These are phyloP conservation scores for Ectropis crepuscularia DNA, from an alignment of 2,888 invertebrate genomes.

Conservation along the genomic window DNA sequence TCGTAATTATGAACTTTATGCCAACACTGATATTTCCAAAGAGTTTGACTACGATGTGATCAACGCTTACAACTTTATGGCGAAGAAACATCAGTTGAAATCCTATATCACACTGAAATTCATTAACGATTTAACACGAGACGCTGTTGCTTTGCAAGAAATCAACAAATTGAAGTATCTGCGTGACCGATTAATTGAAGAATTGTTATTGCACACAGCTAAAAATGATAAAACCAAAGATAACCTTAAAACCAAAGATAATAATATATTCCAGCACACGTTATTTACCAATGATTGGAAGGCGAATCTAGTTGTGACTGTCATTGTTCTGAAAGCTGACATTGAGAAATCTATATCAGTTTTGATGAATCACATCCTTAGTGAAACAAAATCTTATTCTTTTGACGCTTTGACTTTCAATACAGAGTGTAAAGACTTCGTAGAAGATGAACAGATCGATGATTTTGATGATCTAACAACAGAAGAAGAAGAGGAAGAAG, in stretches of 20 bases:
- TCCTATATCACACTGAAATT: constrained; percentile 57
- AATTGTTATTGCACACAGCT: constrained; percentile 28
- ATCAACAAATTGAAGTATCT: constrained; percentile 51
- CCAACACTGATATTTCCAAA: constrained; percentile 48
- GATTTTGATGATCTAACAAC: constrained; percentile 46
- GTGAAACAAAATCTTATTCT: constrained; percentile 52
- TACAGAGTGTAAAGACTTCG: constrained; percentile 36
- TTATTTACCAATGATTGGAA: not conserved
- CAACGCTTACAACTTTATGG: constrained; percentile 46
- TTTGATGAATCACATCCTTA: constrained; percentile 58
- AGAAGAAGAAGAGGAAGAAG: constrained; percentile 43
- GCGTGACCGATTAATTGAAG: constrained; percentile 42
- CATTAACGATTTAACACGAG: constrained; percentile 40
- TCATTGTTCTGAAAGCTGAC: not conserved
- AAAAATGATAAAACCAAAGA: not conserved
- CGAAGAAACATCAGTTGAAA: constrained; percentile 47
- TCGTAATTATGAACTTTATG: constrained; percentile 45
- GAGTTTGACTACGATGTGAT: constrained; percentile 53
- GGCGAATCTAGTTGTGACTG: not conserved
- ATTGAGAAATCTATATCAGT: not conserved
- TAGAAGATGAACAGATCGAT: constrained; percentile 47
- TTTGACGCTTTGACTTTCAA: constrained; percentile 56
- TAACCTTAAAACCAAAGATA: constrained; percentile 6
- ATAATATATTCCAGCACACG: not conserved
- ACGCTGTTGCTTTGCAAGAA: constrained; percentile 45